These are phyloP conservation scores for Mesochorus sp. DNA, from an alignment of 2,888 invertebrate genomes.

Conservation along the genomic window DNA sequence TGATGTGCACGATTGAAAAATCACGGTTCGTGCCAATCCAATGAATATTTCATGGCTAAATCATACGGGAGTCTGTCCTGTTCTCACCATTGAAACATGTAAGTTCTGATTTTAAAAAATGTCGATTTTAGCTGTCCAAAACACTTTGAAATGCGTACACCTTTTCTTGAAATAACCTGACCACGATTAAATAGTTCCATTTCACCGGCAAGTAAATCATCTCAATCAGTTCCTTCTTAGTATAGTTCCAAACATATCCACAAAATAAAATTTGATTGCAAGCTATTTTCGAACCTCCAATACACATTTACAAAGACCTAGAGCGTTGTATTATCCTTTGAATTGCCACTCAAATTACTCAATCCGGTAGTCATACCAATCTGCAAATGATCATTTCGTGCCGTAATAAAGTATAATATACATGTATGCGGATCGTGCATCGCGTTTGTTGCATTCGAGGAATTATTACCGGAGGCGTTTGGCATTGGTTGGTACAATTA, in stretches of 20 bases:
- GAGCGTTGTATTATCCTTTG: neutral
- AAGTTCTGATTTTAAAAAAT: slow-evolving; percentile 7
- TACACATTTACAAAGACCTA: no score
- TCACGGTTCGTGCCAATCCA: slow-evolving; percentile 62
- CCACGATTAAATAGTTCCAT: no score
- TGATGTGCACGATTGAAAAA: slow-evolving; percentile 39
- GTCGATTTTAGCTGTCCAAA: no score
- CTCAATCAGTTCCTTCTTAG: no score
- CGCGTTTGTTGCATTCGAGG: slow-evolving; percentile 2
- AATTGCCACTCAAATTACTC: slow-evolving; percentile 43
- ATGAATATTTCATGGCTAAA: slow-evolving; percentile 71
- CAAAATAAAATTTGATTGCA: no score
- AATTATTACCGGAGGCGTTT: slow-evolving; percentile 43
- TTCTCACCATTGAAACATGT: slow-evolving; percentile 21
- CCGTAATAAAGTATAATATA: neutral
- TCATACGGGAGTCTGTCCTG: slow-evolving; percentile 37
- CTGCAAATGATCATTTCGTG: slow-evolving; percentile 33
- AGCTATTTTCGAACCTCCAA: no score
- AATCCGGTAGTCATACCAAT: slow-evolving; percentile 39
- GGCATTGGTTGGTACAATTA: slow-evolving; percentile 25
- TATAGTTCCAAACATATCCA: no score
- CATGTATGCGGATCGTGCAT: neutral
- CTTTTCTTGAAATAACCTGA: no score
- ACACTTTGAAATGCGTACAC: no score
- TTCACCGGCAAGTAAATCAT: no score